Percentiles rank a stretch among this genome's conserved stretches.
phyloP scores from a whole-genome alignment of 1,140 invertebrate genomes.

The Theocolax elegans region DNA sequence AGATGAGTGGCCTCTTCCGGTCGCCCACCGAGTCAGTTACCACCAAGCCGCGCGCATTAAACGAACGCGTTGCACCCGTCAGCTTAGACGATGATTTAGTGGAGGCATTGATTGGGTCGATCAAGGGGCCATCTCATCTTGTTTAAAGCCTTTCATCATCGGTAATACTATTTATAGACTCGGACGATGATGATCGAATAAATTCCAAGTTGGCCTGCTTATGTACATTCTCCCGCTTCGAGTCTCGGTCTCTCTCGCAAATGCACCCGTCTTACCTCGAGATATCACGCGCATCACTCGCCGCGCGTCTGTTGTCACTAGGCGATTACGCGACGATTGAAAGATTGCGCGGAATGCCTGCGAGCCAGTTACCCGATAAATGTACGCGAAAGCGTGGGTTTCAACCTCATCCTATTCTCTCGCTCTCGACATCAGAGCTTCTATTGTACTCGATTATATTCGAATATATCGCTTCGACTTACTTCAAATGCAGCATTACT shows the following conservation, averaged over 20 bases:
- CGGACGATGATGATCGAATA: constrained; percentile 60
- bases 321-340: constrained; percentile 47
- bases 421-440: too few species aligned
- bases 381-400: constrained; percentile 19
- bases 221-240: background rate
- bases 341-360: constrained; percentile 53
- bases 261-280: constrained; percentile 32
- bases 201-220: constrained; percentile 46
- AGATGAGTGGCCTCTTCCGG: constrained; percentile 66
- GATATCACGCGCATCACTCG: background rate
- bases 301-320: constrained; percentile 12
- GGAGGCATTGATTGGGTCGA: constrained; percentile 67
- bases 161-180: constrained; percentile 64
- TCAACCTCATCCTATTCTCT: background rate
- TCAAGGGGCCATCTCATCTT: constrained; percentile 66
- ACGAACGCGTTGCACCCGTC: constrained; percentile 52
- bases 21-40: constrained; percentile 56
- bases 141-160: constrained; percentile 65
- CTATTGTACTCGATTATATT: too few species aligned
- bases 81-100: constrained; percentile 69
- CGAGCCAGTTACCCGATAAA: constrained; percentile 26
- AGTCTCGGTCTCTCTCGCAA: background rate
- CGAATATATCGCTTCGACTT: too few species aligned
- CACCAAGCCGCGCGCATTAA: constrained; percentile 42
- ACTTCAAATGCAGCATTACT: too few species aligned